A percentile compares a stretch with the other conserved stretches of the same genome.
phyloP scores from a whole-genome alignment of 2,888 invertebrate species.

The Thymelicus sylvestris region DNA sequence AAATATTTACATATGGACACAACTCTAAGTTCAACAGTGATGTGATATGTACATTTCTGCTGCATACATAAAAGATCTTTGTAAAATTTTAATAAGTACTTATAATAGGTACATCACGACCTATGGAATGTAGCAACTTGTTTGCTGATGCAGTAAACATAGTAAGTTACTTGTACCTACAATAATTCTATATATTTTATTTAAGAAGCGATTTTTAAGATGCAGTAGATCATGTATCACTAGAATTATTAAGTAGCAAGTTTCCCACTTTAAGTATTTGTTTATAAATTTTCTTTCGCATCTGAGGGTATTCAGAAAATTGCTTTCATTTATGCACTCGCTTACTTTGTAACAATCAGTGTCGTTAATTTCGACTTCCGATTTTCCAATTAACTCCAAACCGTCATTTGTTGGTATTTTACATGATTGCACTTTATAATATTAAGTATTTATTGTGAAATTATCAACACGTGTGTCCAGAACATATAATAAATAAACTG shows the following conservation, averaged over 20 bases:
- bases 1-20: conserved; percentile 44
- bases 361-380: neutral
- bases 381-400: conserved; percentile 14
- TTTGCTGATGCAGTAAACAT: conserved; percentile 17
- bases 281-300: neutral
- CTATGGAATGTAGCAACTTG: conserved; percentile 65
- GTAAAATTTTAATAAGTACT: conserved; percentile 13
- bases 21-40: conserved; percentile 30
- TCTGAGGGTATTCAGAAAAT: conserved; percentile 13
- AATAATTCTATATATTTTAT: neutral
- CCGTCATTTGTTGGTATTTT: neutral
- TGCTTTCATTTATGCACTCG: neutral
- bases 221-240: neutral
- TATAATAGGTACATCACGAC: conserved; percentile 42
- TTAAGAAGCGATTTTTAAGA: conserved; percentile 12
- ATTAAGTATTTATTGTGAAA: neutral
- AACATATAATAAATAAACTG: conserved; percentile 27
- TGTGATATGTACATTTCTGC: conserved; percentile 55
- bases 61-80: conserved; percentile 28
- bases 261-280: neutral
- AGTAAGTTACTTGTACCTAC: conserved; percentile 5
- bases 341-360: neutral
- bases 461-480: conserved; percentile 15
- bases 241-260: conserved; percentile 1
- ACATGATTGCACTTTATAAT: neutral